A percentile compares a stretch with the other conserved stretches of the same genome.
These are phyloP conservation scores for Willowsia nigromaculata DNA, from an alignment of 2,888 invertebrate species.

Conservation along the genomic window DNA sequence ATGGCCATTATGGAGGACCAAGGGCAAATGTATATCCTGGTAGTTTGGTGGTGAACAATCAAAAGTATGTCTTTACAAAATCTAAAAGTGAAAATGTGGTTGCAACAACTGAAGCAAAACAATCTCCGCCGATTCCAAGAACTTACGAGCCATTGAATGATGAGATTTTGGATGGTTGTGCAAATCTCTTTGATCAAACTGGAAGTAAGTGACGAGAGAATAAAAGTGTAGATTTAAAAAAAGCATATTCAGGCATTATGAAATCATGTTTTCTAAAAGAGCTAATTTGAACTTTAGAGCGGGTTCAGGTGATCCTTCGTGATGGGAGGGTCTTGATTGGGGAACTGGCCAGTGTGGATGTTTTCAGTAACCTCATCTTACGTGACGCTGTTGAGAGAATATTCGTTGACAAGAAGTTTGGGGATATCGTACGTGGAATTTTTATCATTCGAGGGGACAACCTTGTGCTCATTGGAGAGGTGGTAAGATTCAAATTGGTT, in stretches of 20 bases:
- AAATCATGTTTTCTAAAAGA: too few species aligned
- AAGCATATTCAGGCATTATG: too few species aligned
- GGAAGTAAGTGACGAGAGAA: slow-evolving; percentile 46
- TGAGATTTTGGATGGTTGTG: slow-evolving; percentile 16
- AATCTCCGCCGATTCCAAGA: neutral
- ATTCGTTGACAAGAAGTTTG: slow-evolving; percentile 97
- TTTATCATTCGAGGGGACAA: slow-evolving; percentile 99
- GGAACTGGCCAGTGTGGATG: slow-evolving; percentile 96
- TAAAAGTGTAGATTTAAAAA: too few species aligned
- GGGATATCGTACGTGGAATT: slow-evolving; percentile 97
- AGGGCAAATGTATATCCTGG: neutral
- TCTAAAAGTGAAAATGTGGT: neutral
- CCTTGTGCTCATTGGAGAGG: slow-evolving; percentile 97
- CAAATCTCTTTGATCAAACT: slow-evolving; percentile 28
- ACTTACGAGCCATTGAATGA: neutral
- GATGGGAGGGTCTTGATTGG: slow-evolving; percentile 98
- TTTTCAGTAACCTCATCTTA: slow-evolving; percentile 97
- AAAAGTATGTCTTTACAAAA: slow-evolving; percentile 12
- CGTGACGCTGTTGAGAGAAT: slow-evolving; percentile 98
- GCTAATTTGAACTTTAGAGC: slow-evolving; percentile 13
- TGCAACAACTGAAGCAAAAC: neutral
- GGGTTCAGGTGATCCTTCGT: slow-evolving; percentile 95
- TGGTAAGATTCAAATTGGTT: slow-evolving; percentile 85
- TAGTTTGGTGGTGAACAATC: too few species aligned
- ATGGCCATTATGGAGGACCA: slow-evolving; percentile 25